Percentiles rank a stretch among this genome's conserved stretches.
Evolutionary conservation across 2,113 vertebrate species (phyloP).

Genomic region (Bubalus kerabau): DNA sequence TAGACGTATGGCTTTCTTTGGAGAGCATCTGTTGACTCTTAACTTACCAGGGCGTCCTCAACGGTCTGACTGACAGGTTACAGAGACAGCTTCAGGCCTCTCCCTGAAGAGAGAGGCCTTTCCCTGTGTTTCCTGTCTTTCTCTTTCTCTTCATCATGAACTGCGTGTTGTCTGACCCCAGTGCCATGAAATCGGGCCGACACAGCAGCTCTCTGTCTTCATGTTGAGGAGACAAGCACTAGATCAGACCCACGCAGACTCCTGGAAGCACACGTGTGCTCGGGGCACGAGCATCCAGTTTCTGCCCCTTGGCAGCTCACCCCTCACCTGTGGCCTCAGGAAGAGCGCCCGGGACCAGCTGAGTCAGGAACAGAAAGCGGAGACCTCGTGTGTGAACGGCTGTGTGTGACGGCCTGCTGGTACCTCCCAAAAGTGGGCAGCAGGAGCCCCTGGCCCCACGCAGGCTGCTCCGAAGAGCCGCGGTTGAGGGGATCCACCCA

Average conservation of each 20-base stretch:
- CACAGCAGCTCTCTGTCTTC: background rate
- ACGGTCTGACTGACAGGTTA: background rate
- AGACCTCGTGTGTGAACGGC: background rate
- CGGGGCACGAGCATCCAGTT: accelerated
- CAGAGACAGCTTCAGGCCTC: background rate
- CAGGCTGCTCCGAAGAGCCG: background rate
- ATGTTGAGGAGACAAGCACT: background rate
- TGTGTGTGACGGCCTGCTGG: background rate
- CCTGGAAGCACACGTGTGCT: background rate
- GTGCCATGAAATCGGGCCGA: background rate
- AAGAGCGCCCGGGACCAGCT: too few relatives aligned
- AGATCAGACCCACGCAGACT: background rate
- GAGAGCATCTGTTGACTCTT: background rate
- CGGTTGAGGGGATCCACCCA: background rate
- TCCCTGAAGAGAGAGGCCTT: background rate
- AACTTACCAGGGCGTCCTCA: background rate
- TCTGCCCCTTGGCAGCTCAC: background rate
- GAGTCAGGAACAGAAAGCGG: background rate
- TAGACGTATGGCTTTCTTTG: background rate
- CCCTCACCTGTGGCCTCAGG: background rate
- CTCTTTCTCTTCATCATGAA: background rate
- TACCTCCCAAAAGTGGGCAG: background rate
- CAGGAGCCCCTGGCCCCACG: background rate
- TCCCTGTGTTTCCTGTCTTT: background rate
- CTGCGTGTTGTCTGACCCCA: background rate